Conservation (phyloP, 2,797 vertebrate genomes). For the Crocodylus rhombifer region DNA sequence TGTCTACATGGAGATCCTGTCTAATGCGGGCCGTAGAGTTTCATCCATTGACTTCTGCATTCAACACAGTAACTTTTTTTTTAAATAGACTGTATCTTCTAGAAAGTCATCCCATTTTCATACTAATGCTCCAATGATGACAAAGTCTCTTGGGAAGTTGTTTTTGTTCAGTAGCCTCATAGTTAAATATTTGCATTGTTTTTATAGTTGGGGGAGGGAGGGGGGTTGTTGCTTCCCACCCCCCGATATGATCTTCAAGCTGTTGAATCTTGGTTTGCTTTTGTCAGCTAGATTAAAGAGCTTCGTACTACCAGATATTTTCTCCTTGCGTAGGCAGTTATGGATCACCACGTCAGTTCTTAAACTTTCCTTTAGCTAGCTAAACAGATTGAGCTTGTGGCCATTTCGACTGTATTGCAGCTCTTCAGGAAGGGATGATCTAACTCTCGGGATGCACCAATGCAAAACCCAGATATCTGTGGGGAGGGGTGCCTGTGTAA, state of each 20-base stretch:
- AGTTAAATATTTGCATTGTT: neutral
- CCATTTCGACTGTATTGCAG: conserved; percentile 14
- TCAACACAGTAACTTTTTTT: neutral
- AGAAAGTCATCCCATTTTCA: neutral
- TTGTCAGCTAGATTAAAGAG: conserved; percentile 62
- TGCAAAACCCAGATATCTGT: conserved; percentile 58
- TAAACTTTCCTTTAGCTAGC: conserved; percentile 47
- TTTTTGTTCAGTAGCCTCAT: neutral
- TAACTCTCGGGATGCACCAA: conserved; percentile 48
- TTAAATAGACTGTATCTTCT: neutral
- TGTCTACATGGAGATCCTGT: neutral
- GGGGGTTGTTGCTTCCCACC: neutral
- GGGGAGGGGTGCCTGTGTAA: conserved; percentile 60
- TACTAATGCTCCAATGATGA: neutral
- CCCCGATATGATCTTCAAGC: neutral
- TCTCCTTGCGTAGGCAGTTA: conserved; percentile 39
- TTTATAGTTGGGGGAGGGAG: neutral
- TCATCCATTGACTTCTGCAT: neutral
- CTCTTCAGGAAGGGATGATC: conserved; percentile 57
- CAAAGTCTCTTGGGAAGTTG: neutral
- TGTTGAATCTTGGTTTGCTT: conserved; percentile 29
- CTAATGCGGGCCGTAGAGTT: neutral
- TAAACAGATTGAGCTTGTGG: conserved; percentile 37
- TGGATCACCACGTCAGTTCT: conserved; percentile 56
- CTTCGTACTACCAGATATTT: conserved; percentile 8